Evolutionary conservation across 2,113 vertebrate species (phyloP).

Genomic region (Irena cyanogastra): DNA sequence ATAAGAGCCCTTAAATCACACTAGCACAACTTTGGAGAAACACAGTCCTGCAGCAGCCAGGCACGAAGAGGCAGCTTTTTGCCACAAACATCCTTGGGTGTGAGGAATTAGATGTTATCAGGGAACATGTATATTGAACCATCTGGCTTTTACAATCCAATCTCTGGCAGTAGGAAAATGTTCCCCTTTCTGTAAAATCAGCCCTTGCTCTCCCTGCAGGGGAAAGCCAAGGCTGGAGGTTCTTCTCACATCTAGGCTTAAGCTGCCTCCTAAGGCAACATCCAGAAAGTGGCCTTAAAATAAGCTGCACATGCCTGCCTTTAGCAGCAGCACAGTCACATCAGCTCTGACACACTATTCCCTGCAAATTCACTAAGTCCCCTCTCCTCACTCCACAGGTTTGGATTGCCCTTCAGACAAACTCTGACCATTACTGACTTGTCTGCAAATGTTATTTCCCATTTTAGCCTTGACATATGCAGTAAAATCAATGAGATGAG

Average conservation of each 20-base stretch:
- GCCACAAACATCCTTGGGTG: not conserved
- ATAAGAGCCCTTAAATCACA: not conserved
- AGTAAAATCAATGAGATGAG: not conserved
- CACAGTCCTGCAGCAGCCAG: not conserved
- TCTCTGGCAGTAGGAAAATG: not conserved
- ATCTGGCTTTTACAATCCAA: not conserved
- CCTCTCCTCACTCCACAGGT: not conserved
- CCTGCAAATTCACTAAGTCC: not conserved
- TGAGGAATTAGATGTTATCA: not conserved
- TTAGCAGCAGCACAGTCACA: not conserved
- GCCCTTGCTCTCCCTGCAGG: not conserved
- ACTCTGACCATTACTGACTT: no score
- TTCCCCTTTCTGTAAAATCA: not conserved
- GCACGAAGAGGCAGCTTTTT: not conserved
- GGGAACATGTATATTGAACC: accelerated
- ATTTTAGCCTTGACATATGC: accelerated
- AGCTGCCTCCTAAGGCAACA: not conserved
- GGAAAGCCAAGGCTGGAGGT: not conserved
- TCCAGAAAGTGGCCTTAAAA: not conserved
- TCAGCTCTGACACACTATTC: not conserved
- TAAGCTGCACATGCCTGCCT: accelerated
- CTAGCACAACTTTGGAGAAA: not conserved
- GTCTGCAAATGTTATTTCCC: not conserved
- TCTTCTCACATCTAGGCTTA: not conserved
- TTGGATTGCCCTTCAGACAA: not conserved